A percentile compares a stretch with the other conserved stretches of the same genome.
Conservation (phyloP, 2,113 vertebrate species). For the Tachysurus vachellii region DNA sequence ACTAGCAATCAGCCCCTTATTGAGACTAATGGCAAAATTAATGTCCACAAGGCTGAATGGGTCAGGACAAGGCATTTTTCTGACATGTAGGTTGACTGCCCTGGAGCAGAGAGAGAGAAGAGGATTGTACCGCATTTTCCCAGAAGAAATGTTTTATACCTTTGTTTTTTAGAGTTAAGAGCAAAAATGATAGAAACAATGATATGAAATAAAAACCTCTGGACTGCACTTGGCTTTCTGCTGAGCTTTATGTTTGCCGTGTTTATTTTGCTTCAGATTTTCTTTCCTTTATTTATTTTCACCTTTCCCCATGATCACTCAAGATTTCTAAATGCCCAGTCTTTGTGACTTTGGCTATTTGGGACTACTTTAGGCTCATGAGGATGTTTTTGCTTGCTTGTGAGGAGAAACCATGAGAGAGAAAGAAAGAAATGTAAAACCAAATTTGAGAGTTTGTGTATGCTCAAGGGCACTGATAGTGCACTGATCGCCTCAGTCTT, state of each 20-base stretch:
- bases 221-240: slow-evolving; percentile 4
- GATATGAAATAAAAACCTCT: slow-evolving; percentile 46
- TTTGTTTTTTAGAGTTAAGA: slow-evolving; percentile 44
- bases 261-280: slow-evolving; percentile 8
- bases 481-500: not conserved
- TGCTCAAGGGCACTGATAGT: not conserved
- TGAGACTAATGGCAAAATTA: slow-evolving; percentile 60
- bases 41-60: slow-evolving; percentile 28
- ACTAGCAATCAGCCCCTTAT: slow-evolving; percentile 50
- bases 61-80: slow-evolving; percentile 40
- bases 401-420: not conserved
- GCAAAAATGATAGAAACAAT: slow-evolving; percentile 17
- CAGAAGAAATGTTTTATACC: slow-evolving; percentile 35
- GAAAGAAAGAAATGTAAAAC: not conserved
- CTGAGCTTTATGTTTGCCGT: not conserved
- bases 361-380: slow-evolving; percentile 24
- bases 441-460: not conserved
- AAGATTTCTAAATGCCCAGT: slow-evolving; percentile 35
- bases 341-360: slow-evolving; percentile 4
- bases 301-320: not conserved
- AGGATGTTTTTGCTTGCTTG: slow-evolving; percentile 13
- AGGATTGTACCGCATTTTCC: slow-evolving; percentile 16
- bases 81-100: slow-evolving; percentile 47
- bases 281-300: not conserved
- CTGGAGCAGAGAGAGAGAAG: slow-evolving; percentile 24